Evolutionary conservation across 2,797 vertebrate species (phyloP), one percentile per base, ranked within the genome.

Genomic region (Kryptolebias ocellatus): DNA sequence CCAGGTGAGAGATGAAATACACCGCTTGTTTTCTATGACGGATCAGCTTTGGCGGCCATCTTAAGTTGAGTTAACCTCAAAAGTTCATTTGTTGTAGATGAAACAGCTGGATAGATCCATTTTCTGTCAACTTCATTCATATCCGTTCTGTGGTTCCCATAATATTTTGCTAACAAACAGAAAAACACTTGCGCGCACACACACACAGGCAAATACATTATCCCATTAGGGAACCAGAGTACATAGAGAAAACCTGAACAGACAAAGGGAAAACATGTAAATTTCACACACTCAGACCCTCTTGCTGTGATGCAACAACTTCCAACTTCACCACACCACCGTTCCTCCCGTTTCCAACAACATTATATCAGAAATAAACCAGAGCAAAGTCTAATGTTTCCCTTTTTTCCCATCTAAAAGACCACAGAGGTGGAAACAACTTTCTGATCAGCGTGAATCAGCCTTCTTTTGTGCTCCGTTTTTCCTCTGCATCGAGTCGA

Each of bases 401-500:
- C 12, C 15, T 67, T 57, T 54, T 42, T 17, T 5, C 34, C 11
- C 15, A 34, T 46, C 44, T 2, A 39, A 45, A 68, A 49, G 50
- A 63, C 18, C 27, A 47, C 10, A 37, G 47, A 65, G 62, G 50
- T 31, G 47, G 58, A 3, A 44, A 49, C 54, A 20, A 54, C 59
- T 56, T 59, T 53, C 39, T 42, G 60, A 78, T 27, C 54, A 70
- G 31, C 20, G 34, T 78, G 53, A 81, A 76, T 83, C 67, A 62
- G 77, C 59, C 53, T 49, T 53, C 46, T 70, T 76, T 75, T 73
- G 62, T 72, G 63, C 69, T 24, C 76, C 31, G 67, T 49, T 64
- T 78, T 65, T 70, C 67, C 70, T 70, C 60, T 75, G 78, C 71
- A 75, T 54, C 49, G 67, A 80, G 64, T 81, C 80, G 17, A 83